A percentile compares a stretch with the other conserved stretches of the same genome.
phyloP scores from a whole-genome alignment of 2,888 invertebrate species.

The Cloeon dipterum region DNA sequence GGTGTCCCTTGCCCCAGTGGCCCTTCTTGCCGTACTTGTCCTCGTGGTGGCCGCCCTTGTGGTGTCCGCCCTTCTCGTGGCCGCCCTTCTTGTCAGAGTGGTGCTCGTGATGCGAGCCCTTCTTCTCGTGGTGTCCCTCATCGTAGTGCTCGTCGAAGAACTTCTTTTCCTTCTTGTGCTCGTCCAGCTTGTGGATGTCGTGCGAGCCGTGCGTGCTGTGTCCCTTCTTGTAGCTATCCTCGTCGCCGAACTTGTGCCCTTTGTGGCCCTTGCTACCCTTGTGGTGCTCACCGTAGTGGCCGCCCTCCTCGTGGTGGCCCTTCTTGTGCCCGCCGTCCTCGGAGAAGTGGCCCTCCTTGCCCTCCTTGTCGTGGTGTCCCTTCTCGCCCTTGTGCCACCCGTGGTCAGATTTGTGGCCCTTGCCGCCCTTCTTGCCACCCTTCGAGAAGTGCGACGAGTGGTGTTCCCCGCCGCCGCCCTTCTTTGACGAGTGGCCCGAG shows the following conservation, averaged over 20 bases:
- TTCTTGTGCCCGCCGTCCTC: slow-evolving; percentile 38
- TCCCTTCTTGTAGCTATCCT: slow-evolving; percentile 59
- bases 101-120: slow-evolving; percentile 52
- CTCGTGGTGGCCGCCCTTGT: slow-evolving; percentile 24
- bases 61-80: slow-evolving; percentile 33
- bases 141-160: slow-evolving; percentile 72
- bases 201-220: slow-evolving; percentile 72
- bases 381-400: slow-evolving; percentile 26
- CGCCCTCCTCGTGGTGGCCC: slow-evolving; percentile 36
- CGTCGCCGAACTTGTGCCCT: slow-evolving; percentile 37
- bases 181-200: slow-evolving; percentile 63
- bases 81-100: slow-evolving; percentile 62
- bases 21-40: slow-evolving; percentile 30
- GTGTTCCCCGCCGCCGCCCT: slow-evolving; percentile 49
- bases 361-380: slow-evolving; percentile 46
- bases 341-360: slow-evolving; percentile 34
- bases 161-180: slow-evolving; percentile 66
- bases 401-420: slow-evolving; percentile 34
- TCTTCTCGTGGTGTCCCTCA: slow-evolving; percentile 57
- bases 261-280: slow-evolving; percentile 42
- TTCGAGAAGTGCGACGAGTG: slow-evolving; percentile 51
- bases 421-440: slow-evolving; percentile 31
- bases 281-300: slow-evolving; percentile 37
- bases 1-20: slow-evolving; percentile 28
- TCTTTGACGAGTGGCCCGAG: slow-evolving; percentile 36